Conservation (phyloP, 2,797 vertebrate genomes). For the Xyrichtys novacula region DNA sequence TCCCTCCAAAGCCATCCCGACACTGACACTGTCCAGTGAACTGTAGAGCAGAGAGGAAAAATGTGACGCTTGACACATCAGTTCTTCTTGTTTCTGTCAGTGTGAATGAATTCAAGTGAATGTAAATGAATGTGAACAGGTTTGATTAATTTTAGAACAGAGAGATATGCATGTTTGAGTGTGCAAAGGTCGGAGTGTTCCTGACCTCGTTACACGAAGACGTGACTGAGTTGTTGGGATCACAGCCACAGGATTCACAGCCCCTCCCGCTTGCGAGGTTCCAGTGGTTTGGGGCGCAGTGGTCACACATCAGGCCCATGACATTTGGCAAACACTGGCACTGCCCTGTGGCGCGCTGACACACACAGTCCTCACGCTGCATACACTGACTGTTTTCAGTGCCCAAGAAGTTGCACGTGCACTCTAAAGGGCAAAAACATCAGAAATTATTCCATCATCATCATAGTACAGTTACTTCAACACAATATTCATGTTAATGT, state of each 20-base stretch:
- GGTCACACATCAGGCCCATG: conserved; percentile 92
- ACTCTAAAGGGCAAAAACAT: conserved; percentile 81
- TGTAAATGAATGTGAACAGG: not conserved
- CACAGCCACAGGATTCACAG: conserved; percentile 91
- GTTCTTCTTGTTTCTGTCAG: not conserved
- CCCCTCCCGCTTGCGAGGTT: conserved; percentile 91
- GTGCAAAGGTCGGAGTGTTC: too few species aligned
- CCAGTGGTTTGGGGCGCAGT: conserved; percentile 93
- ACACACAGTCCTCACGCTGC: conserved; percentile 88
- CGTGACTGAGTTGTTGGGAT: conserved; percentile 88
- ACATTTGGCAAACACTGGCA: conserved; percentile 93
- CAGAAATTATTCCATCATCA: not conserved
- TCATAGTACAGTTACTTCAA: not conserved
- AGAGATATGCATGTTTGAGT: not conserved
- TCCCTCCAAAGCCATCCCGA: conserved; percentile 92
- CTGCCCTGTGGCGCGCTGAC: conserved; percentile 90
- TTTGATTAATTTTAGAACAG: not conserved
- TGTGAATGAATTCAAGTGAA: not conserved
- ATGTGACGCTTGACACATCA: not conserved
- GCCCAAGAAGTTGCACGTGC: conserved; percentile 92
- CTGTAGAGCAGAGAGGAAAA: conserved; percentile 71
- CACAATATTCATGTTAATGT: not conserved
- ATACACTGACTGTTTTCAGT: conserved; percentile 89
- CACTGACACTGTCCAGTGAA: conserved; percentile 96
- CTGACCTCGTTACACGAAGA: conserved; percentile 93